Base-by-base conservation (phyloP, 2,797 vertebrate species). In the Luscinia luscinia region DNA sequence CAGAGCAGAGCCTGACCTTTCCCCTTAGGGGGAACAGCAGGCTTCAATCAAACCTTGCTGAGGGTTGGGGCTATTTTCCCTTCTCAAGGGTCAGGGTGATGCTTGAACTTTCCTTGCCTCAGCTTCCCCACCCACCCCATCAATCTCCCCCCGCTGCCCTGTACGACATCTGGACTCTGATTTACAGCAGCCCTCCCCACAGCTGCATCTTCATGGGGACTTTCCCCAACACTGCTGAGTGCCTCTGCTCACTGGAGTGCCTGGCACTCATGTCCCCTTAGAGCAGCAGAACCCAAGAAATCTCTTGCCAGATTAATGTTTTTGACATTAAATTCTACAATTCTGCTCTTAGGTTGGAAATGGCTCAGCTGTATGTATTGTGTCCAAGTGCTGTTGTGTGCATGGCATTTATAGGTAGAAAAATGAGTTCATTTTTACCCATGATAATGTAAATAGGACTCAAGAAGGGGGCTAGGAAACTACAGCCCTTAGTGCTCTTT, bases 61-160 rank as follows among this genome's bases (percentile, higher is more conserved):
- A 84, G 76, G 82, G 66, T 3, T 93, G 72, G 67, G 73, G 81
- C 51, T 87, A 74, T 94, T 87, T 91, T 90, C 57, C 58, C 52
- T 58, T 83, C 45, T 43, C 0, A 0, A 4, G 6, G 85, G 90
- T 95, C 92, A 95, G 87, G 68, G 75, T 87, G 86, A 84, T 90
- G 92, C 90, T 90, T 97, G 95, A 97, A 97, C 93, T 96, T 83
- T 90, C 76, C 57, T 80, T 72, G 87, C 64, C 94, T 90, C 63
- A 51, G 76, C 77, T 90, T 57, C 70, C 62, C 87, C 77, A 92
- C 90, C 90, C 94, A 93, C 63, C 21, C 76, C 90, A 97, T 97
- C 95, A 95, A 96, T 97, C 97, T 96, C 74, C 41, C 58, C 34
- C 34, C 34, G 34, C 41, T 38, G 30, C 67, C 70, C 77, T 49